phyloP scores from a whole-genome alignment of 2,888 invertebrate genomes.

The Microctonus hyperodae region DNA sequence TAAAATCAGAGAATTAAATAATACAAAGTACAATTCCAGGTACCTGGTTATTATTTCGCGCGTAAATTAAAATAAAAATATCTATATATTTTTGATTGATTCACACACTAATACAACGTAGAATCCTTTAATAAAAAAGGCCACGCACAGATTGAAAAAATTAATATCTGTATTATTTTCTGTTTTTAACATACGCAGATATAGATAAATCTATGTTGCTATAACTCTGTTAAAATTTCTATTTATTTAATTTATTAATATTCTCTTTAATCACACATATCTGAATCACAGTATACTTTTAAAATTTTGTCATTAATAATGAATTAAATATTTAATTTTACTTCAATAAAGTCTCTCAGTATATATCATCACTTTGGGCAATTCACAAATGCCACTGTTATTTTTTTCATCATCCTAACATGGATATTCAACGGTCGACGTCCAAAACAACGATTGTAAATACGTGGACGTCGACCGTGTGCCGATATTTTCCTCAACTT shows the following conservation, averaged over 20 bases:
- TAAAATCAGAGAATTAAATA: neutral
- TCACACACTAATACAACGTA: neutral
- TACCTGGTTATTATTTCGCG: conserved; percentile 40
- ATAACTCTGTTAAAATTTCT: neutral
- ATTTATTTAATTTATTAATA: neutral
- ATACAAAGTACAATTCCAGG: conserved; percentile 30
- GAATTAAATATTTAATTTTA: neutral
- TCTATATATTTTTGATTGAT: conserved; percentile 6
- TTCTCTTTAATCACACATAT: neutral
- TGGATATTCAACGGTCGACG: conserved; percentile 23
- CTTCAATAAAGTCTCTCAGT: neutral
- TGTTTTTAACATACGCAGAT: neutral
- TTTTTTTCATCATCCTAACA: neutral
- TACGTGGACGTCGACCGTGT: conserved; percentile 27
- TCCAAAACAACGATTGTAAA: conserved; percentile 15
- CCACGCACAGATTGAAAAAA: neutral
- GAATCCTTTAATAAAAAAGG: neutral
- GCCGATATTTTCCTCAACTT: conserved; percentile 14
- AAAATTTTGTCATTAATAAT: neutral
- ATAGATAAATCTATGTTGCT: too few species aligned
- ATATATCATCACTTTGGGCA: conserved; percentile 16
- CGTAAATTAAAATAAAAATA: conserved; percentile 4
- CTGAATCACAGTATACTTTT: conserved; percentile 18
- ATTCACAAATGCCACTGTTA: neutral
- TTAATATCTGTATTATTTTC: neutral